Evolutionary conservation across 2,113 vertebrate species (phyloP).

Genomic region (Theropithecus gelada): DNA sequence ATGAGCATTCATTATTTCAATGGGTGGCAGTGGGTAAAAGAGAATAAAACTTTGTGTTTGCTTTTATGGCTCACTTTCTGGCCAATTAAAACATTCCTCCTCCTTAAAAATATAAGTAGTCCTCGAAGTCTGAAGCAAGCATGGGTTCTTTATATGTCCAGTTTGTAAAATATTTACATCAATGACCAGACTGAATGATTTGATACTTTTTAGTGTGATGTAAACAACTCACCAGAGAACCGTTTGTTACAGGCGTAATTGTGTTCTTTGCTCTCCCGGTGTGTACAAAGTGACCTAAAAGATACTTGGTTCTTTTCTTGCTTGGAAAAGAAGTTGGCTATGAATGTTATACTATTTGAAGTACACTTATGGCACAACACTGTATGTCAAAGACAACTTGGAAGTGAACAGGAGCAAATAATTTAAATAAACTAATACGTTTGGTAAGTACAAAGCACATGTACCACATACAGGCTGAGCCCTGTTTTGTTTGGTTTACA

Average conservation of each 20-base stretch:
- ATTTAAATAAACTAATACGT: neutral
- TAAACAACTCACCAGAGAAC: neutral
- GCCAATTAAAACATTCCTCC: neutral
- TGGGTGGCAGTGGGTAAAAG: neutral
- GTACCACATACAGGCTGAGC: neutral
- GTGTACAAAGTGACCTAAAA: neutral
- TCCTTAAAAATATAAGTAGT: neutral
- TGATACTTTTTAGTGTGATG: neutral
- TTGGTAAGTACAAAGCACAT: neutral
- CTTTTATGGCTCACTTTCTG: neutral
- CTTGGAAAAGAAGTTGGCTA: neutral
- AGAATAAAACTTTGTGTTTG: neutral
- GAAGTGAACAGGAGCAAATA: neutral
- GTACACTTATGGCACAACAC: neutral
- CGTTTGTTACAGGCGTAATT: neutral
- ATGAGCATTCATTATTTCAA: neutral
- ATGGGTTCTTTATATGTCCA: neutral
- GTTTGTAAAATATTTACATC: constrained; percentile 30
- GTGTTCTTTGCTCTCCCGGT: neutral
- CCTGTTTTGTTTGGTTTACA: constrained; percentile 11
- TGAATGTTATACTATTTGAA: neutral
- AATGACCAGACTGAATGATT: neutral
- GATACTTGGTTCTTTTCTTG: neutral
- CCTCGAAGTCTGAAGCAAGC: neutral
- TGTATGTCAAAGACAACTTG: neutral